Evolutionary conservation across 2,888 invertebrate genomes (phyloP), one percentile per base, ranked within the genome.

Genomic region (Frankliniella intonsa): DNA sequence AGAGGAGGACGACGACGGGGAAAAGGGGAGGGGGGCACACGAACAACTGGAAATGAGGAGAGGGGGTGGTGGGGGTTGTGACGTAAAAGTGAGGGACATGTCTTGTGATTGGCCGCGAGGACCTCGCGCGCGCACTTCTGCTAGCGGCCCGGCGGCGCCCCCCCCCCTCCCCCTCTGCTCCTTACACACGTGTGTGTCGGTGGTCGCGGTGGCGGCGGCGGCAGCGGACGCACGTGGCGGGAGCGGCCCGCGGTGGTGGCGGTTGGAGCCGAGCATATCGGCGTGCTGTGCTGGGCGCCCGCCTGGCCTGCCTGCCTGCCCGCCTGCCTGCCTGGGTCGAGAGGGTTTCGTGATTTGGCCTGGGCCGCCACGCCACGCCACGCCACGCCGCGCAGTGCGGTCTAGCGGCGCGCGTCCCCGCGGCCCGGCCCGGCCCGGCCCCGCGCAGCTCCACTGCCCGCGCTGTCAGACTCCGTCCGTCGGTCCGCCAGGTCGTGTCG

Each of bases 271-370:
- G 38, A 3, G 38, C 38, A 38, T 38, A 38, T 38, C 38, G n/a
- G n/a, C n/a, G n/a, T n/a, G n/a, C n/a, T n/a, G n/a, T n/a, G n/a
- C n/a, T n/a, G n/a, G n/a, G n/a, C n/a, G 38, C 38, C 38, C 3
- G 38, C 38, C 38, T 38, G 38, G 38, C 38, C 38, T 5, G 38
- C n/a, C n/a, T n/a, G n/a, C n/a, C n/a, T n/a, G n/a, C n/a, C n/a
- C n/a, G n/a, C n/a, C n/a, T n/a, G 38, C 38, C 38, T 5, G 38
- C 38, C 38, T 38, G 38, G 38, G 38, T 25, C 69, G 69, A 76
- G 69, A 76, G 69, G 69, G 25, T 76, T 76, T 76, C 69, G 69
- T 76, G 69, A 76, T 76, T 76, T 76, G 69, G 25, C 38, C 38
- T 38, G 38, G 38, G 38, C 38, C 38, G 38, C 38, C 38, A n/a